phyloP scores from a whole-genome alignment of 2,888 invertebrate genomes.

The Limenitis camilla region DNA sequence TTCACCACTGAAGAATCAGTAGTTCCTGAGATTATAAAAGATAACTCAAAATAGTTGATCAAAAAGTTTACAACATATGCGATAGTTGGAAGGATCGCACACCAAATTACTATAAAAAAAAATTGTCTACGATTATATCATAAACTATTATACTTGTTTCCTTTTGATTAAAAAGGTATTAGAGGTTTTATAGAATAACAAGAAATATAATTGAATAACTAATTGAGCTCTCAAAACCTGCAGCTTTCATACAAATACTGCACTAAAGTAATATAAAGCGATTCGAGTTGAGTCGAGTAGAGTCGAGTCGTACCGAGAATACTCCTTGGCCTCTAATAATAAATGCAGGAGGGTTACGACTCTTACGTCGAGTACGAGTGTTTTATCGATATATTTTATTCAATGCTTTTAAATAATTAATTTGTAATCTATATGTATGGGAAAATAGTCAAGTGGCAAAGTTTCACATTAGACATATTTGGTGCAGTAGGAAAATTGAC shows the following conservation, averaged over 20 bases:
- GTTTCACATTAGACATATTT: neutral
- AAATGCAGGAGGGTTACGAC: constrained; percentile 39
- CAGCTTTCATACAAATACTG: neutral
- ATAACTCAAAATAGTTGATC: no score
- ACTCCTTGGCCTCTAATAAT: constrained; percentile 28
- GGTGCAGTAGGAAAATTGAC: no score
- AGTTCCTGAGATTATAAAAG: no score
- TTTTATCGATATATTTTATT: constrained; percentile 54
- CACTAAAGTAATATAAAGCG: neutral
- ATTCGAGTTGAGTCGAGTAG: no score
- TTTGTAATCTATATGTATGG: constrained; percentile 5
- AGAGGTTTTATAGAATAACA: neutral
- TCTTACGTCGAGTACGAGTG: constrained; percentile 36
- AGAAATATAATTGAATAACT: constrained; percentile 4
- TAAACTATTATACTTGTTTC: no score
- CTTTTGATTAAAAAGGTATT: no score
- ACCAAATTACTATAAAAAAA: no score
- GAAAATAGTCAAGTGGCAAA: neutral
- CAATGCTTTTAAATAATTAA: constrained; percentile 26
- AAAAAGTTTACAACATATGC: no score
- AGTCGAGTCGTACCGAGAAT: constrained; percentile 27
- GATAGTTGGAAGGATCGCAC: no score
- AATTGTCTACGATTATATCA: no score
- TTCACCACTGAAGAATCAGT: no score
- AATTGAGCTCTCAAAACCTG: neutral